These are phyloP conservation scores for Coendou prehensilis DNA, from an alignment of 2,797 vertebrate species.

Conservation along the genomic window DNA sequence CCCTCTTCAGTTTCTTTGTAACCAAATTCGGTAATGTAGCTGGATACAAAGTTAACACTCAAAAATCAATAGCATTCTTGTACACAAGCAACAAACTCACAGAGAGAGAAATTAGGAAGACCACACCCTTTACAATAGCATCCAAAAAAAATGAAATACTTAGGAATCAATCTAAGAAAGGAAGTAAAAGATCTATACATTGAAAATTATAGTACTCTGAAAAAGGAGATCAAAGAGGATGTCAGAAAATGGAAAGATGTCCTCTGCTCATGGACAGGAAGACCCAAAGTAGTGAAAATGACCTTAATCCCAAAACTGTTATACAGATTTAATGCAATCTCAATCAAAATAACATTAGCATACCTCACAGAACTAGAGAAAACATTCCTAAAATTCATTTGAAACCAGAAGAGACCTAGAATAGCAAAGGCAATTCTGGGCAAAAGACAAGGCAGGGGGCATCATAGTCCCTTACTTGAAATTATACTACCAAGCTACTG, in stretches of 20 bases:
- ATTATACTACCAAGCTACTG: not conserved
- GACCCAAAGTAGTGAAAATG: not conserved
- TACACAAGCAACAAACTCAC: not conserved
- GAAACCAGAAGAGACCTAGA: not conserved
- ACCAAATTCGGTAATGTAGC: not conserved
- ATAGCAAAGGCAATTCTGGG: not conserved
- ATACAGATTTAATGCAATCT: not conserved
- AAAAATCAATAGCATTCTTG: not conserved
- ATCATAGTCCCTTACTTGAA: not conserved
- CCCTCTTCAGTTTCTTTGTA: not conserved
- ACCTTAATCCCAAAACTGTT: not conserved
- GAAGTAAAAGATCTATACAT: too few species aligned
- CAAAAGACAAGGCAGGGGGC: not conserved
- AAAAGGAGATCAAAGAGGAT: not conserved
- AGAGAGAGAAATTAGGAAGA: not conserved
- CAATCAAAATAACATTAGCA: not conserved
- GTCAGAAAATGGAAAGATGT: not conserved
- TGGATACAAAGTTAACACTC: not conserved
- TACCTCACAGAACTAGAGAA: not conserved
- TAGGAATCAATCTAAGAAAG: not conserved
- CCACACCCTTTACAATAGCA: not conserved
- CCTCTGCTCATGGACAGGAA: not conserved
- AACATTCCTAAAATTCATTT: not conserved
- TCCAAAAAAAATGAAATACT: not conserved
- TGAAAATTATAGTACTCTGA: too few species aligned